Percentiles rank a stretch among this genome's conserved stretches.
Conservation (phyloP, 2,113 vertebrate genomes). For the Petrocephalus microphthalmus region DNA sequence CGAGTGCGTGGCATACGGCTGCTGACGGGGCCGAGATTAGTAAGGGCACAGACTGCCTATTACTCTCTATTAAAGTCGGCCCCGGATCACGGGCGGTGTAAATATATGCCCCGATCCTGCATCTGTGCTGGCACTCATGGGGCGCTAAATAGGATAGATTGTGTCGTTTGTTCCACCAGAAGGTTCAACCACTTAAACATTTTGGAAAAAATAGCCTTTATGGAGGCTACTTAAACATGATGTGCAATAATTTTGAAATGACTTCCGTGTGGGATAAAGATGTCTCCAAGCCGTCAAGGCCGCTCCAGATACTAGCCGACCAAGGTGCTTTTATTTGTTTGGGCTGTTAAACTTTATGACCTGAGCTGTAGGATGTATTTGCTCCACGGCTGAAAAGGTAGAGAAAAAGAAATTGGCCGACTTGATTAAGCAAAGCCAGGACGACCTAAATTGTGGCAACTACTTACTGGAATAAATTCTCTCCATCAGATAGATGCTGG, state of each 20-base stretch:
- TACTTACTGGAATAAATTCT: not conserved
- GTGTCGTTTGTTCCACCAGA: not conserved
- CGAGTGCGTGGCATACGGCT: constrained; percentile 7
- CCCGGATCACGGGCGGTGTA: not conserved
- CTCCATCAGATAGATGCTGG: not conserved
- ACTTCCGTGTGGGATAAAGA: not conserved
- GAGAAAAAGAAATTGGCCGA: not conserved
- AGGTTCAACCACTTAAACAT: not conserved
- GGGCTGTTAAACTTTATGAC: not conserved
- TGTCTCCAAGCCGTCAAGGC: not conserved
- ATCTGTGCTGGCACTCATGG: not conserved
- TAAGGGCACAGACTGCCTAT: constrained; percentile 21
- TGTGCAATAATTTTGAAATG: not conserved
- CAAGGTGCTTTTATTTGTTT: not conserved
- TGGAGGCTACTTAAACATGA: not conserved
- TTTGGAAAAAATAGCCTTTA: not conserved
- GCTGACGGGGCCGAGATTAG: constrained; percentile 17
- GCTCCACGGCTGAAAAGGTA: not conserved
- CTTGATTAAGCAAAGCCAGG: not conserved
- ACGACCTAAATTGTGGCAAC: not conserved
- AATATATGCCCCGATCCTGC: constrained; percentile 11
- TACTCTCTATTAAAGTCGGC: constrained; percentile 28
- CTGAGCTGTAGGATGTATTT: not conserved
- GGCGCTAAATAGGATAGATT: constrained; percentile 3
- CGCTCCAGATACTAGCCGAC: not conserved